phyloP scores from a whole-genome alignment of 2,888 invertebrate genomes.

The Zaprionus lineosus region DNA sequence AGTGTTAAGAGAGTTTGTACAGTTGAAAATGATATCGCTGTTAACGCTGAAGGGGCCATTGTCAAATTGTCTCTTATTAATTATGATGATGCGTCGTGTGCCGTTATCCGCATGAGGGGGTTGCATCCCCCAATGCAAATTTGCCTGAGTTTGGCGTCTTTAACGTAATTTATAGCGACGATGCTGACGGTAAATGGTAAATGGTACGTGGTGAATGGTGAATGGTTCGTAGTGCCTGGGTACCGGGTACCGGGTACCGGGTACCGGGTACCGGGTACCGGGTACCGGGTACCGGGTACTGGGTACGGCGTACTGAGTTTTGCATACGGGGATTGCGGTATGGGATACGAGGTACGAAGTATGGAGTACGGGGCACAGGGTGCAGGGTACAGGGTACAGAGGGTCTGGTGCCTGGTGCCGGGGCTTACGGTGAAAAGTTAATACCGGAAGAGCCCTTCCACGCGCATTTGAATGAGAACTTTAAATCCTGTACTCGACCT shows the following conservation, averaged over 20 bases:
- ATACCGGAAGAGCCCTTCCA: constrained; percentile 47
- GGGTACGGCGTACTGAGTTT: too few relatives aligned
- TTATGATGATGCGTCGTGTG: constrained; percentile 77
- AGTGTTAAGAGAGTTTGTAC: constrained; percentile 35
- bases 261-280: too few relatives aligned
- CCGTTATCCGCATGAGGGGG: constrained; percentile 25
- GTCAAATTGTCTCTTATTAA: constrained; percentile 80
- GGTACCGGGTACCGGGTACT: too few relatives aligned
- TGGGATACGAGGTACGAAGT: too few relatives aligned
- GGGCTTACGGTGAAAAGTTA: constrained; percentile 72
- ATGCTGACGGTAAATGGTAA: too few relatives aligned
- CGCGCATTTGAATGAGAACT: constrained; percentile 24
- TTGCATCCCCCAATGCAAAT: constrained; percentile 62
- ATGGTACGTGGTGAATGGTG: too few relatives aligned
- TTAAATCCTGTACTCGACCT: constrained; percentile 48
- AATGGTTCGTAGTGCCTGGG: too few relatives aligned
- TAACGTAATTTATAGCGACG: constrained; percentile 71
- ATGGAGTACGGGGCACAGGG: too few relatives aligned
- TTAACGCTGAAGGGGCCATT: constrained; percentile 77
- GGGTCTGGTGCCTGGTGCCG: too few relatives aligned
- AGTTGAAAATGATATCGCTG: constrained; percentile 72
- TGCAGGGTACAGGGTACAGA: too few relatives aligned
- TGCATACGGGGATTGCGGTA: too few relatives aligned
- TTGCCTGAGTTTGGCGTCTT: constrained; percentile 72
- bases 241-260: too few relatives aligned